Evolutionary conservation across 2,888 invertebrate species (phyloP).

Genomic region (Chydorus sphaericus): DNA sequence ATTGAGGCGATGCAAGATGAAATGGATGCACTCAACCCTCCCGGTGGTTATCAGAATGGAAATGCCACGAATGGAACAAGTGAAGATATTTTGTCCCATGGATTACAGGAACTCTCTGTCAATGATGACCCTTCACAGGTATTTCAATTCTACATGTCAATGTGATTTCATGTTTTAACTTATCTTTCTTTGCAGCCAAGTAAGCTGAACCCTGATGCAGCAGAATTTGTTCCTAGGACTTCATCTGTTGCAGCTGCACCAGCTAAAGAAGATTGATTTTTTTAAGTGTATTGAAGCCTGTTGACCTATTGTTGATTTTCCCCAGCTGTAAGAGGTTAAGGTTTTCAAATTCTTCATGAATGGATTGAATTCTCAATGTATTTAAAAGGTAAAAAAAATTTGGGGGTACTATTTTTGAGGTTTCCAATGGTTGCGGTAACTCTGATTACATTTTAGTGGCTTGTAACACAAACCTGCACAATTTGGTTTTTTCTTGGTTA

Average conservation of each 20-base stretch:
- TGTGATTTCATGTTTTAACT: not conserved
- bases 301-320: too few relatives aligned
- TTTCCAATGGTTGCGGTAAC: too few relatives aligned
- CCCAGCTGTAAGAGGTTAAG: too few relatives aligned
- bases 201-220: slow-evolving; percentile 67
- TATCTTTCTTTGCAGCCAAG: slow-evolving; percentile 35
- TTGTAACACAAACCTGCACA: too few relatives aligned
- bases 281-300: too few relatives aligned
- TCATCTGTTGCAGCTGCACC: slow-evolving; percentile 1
- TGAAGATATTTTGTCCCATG: not conserved
- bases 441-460: too few relatives aligned
- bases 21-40: slow-evolving; percentile 21
- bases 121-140: slow-evolving; percentile 5
- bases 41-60: slow-evolving; percentile 15
- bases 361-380: too few relatives aligned
- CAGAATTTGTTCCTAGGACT: slow-evolving; percentile 56
- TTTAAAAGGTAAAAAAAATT: too few relatives aligned
- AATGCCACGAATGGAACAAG: slow-evolving; percentile 17
- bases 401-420: too few relatives aligned
- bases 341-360: too few relatives aligned
- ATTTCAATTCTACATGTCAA: not conserved
- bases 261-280: not conserved
- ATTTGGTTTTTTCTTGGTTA: too few relatives aligned
- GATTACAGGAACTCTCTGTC: slow-evolving; percentile 4
- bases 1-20: slow-evolving; percentile 53